Percentiles rank a stretch among this genome's conserved stretches.
phyloP scores from a whole-genome alignment of 2,888 invertebrate genomes.

The Pseudoips prasinana region DNA sequence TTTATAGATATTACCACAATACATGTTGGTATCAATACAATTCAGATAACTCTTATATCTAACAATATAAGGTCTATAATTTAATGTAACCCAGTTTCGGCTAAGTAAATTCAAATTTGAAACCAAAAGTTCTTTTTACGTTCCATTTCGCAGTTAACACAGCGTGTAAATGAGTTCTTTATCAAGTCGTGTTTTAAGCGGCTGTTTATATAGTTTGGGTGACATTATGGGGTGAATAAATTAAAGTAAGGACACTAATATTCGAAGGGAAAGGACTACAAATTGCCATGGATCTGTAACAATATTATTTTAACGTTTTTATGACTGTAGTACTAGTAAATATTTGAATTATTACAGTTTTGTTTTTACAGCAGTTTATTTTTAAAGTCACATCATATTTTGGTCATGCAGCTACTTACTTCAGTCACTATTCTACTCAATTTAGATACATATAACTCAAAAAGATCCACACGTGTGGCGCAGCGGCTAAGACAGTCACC shows the following conservation, averaged over 20 bases:
- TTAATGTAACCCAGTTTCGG: slow-evolving; percentile 5
- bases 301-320: slow-evolving; percentile 11
- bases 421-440: too few species aligned
- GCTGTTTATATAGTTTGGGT: slow-evolving; percentile 63
- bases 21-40: slow-evolving; percentile 4
- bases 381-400: too few species aligned
- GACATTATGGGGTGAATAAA: slow-evolving; percentile 68
- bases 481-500: too few species aligned
- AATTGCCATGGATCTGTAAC: slow-evolving; percentile 24
- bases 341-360: too few species aligned
- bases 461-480: too few species aligned
- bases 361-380: too few species aligned
- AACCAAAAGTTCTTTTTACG: slow-evolving; percentile 58
- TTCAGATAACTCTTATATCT: slow-evolving; percentile 5
- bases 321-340: too few species aligned
- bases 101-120: slow-evolving; percentile 30
- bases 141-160: slow-evolving; percentile 74
- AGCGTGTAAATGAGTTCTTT: slow-evolving; percentile 80
- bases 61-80: slow-evolving; percentile 29
- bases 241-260: slow-evolving; percentile 44
- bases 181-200: slow-evolving; percentile 68
- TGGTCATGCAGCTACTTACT: too few species aligned
- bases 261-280: slow-evolving; percentile 18
- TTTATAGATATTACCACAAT: slow-evolving; percentile 40
- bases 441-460: too few species aligned